Evolutionary conservation across 2,888 invertebrate genomes (phyloP), one percentile per base, ranked within the genome.

Genomic region (Pammene aurita): DNA sequence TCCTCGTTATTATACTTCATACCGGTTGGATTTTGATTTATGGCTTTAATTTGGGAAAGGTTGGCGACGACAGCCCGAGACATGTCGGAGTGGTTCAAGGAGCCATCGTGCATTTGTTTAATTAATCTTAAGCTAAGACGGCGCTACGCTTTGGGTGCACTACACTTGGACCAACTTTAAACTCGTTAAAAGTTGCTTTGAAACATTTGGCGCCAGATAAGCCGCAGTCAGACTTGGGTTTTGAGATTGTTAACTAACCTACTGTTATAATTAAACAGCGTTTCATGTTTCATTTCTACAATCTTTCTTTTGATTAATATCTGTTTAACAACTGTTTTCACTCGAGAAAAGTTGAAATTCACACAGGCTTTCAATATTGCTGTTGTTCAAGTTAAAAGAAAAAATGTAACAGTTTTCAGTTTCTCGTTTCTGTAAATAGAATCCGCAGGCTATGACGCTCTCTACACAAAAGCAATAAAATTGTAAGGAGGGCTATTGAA

Each of bases 161-260:
- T 91, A 89, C 89, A 90, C 90, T 91, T 82, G 86, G 87, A 82
- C 84, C 86, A 90, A 91, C 90, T 92, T 91, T 91, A 89, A 92
- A 92, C 92, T 92, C 91, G 92, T 92, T 92, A 92, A 91, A 92
- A 92, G 90, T 92, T 92, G 86, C 90, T 89, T 90, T 86, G 91
- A 85, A 88, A 92, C 92, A 92, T 92, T 92, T 91, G 92, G 90
- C 90, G 90, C 89, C 87, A 90, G 92, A 92, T 92, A 92, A 92
- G 92, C 91, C 91, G 82, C 90, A 89, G 87, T 89, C 85, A 85
- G 89, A 88, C 87, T 90, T 87, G 79, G 83, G 80, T 86, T 88
- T 83, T 80, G 79, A 88, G 87, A 91, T 90, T 91, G 89, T 90
- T 91, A 92, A 91, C 89, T 89, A 89, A 87, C 89, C 85, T 87